Conservation (phyloP, 2,888 invertebrate genomes). For the Steinernema carpocapsae region DNA sequence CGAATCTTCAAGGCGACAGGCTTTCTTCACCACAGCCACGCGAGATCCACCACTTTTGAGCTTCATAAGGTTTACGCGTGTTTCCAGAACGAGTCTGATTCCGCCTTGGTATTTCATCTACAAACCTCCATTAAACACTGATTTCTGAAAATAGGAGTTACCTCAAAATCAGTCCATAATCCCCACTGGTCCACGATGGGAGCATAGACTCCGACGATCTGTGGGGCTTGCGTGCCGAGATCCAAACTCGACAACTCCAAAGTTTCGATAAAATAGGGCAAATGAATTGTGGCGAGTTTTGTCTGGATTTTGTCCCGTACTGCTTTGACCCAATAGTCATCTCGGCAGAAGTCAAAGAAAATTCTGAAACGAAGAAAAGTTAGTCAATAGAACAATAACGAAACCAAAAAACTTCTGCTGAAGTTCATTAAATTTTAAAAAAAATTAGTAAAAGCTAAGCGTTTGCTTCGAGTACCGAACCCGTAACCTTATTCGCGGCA, state of each 20-base stretch:
- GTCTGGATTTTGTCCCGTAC: constrained; percentile 82
- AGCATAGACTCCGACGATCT: constrained; percentile 65
- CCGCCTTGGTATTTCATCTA: constrained; percentile 73
- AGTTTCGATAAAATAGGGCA: constrained; percentile 87
- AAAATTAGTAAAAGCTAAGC: too few relatives aligned
- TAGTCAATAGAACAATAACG: constrained; percentile 70
- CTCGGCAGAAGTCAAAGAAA: constrained; percentile 82
- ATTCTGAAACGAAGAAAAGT: constrained; percentile 79
- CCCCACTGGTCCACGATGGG: constrained; percentile 82
- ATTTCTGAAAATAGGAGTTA: constrained; percentile 35
- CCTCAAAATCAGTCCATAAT: constrained; percentile 84
- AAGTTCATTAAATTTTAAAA: too few relatives aligned
- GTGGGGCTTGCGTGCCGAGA: constrained; percentile 61
- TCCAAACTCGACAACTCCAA: constrained; percentile 74
- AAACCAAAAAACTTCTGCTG: too few relatives aligned
- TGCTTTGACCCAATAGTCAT: constrained; percentile 77
- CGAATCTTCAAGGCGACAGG: constrained; percentile 18
- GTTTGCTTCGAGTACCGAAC: too few relatives aligned
- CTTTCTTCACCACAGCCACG: constrained; percentile 33
- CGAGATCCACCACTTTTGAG: constrained; percentile 68
- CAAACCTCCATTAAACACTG: constrained; percentile 2
- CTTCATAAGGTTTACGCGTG: constrained; percentile 84
- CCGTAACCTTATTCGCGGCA: too few relatives aligned
- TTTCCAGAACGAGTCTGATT: constrained; percentile 82
- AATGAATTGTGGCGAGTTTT: constrained; percentile 83